phyloP scores from a whole-genome alignment of 2,888 invertebrate species.

The Epistrophe eligans region DNA sequence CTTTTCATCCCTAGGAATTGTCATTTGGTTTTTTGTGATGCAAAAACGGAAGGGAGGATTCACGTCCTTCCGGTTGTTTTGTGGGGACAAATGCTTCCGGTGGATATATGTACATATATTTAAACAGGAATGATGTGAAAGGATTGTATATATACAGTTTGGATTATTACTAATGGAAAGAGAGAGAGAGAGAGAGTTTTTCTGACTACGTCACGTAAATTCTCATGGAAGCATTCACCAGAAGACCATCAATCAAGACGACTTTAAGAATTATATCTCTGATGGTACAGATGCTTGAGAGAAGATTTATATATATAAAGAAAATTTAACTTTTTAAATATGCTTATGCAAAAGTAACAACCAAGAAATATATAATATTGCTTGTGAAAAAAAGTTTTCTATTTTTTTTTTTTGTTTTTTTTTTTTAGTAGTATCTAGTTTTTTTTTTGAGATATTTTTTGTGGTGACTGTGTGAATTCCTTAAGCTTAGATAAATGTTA shows the following conservation, averaged over 20 bases:
- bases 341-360: slow-evolving; percentile 17
- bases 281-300: slow-evolving; percentile 37
- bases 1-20: slow-evolving; percentile 33
- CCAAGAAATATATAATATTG: neutral
- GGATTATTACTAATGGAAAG: neutral
- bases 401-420: neutral
- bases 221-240: slow-evolving; percentile 30
- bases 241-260: slow-evolving; percentile 62
- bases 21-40: slow-evolving; percentile 35
- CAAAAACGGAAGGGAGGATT: slow-evolving; percentile 12
- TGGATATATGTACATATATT: neutral
- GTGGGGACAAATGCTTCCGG: slow-evolving; percentile 59
- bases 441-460: neutral
- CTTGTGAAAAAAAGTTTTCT: neutral
- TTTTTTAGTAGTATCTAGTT: too few species aligned
- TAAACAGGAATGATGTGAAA: slow-evolving; percentile 37
- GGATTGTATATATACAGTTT: slow-evolving; percentile 18
- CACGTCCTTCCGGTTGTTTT: slow-evolving; percentile 20
- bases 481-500: neutral
- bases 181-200: slow-evolving; percentile 2
- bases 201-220: slow-evolving; percentile 33
- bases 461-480: neutral
- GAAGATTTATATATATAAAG: slow-evolving; percentile 23
- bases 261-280: slow-evolving; percentile 31
- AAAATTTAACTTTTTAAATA: slow-evolving; percentile 46